These are phyloP conservation scores for Protophormia terraenovae DNA, from an alignment of 2,888 invertebrate species.

Conservation along the genomic window DNA sequence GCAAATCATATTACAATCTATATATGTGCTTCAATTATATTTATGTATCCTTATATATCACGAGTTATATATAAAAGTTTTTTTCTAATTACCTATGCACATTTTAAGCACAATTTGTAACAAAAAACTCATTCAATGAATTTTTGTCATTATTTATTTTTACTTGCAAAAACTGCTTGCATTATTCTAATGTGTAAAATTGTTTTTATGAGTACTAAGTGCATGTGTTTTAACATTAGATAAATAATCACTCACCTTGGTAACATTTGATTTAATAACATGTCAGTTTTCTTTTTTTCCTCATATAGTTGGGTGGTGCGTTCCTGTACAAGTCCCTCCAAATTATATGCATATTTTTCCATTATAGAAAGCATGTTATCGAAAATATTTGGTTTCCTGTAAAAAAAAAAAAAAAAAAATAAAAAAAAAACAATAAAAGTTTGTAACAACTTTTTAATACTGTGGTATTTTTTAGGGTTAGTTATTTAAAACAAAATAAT, in stretches of 20 bases:
- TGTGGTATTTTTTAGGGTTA: background rate
- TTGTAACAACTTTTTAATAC: background rate
- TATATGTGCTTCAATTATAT: too few relatives aligned
- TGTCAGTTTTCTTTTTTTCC: constrained; percentile 93
- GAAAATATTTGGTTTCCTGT: constrained; percentile 91
- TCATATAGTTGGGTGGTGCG: constrained; percentile 90
- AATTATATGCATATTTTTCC: constrained; percentile 94
- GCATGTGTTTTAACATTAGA: background rate
- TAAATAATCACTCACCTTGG: constrained; percentile 86
- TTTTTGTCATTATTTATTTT: too few relatives aligned
- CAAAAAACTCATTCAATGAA: too few relatives aligned
- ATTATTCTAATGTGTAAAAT: background rate
- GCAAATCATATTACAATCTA: too few relatives aligned
- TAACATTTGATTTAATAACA: constrained; percentile 91
- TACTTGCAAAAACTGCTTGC: too few relatives aligned
- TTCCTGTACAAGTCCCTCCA: constrained; percentile 92
- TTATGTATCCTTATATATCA: too few relatives aligned
- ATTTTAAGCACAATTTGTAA: too few relatives aligned
- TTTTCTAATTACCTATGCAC: too few relatives aligned
- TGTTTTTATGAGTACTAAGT: background rate
- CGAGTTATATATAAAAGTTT: too few relatives aligned
- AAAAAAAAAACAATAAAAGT: background rate
- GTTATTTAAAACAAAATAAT: too few relatives aligned
- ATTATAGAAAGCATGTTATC: constrained; percentile 95
- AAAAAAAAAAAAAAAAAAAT: constrained; percentile 32